These are phyloP conservation scores for Diaperis boleti DNA, from an alignment of 2,888 invertebrate genomes.

Conservation along the genomic window DNA sequence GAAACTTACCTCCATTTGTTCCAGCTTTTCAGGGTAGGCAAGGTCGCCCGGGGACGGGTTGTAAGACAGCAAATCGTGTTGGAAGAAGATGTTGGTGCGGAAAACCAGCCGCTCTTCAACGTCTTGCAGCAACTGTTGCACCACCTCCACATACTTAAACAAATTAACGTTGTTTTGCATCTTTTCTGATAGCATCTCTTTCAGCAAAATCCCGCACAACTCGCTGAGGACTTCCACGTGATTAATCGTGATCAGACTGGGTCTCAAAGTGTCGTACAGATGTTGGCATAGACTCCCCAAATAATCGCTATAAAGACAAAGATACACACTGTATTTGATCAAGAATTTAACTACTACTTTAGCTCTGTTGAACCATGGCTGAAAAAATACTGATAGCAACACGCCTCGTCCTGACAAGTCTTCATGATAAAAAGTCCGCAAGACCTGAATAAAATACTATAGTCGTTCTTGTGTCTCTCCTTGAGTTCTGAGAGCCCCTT, in stretches of 20 bases:
- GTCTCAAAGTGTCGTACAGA: constrained; percentile 92
- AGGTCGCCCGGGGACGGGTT: constrained; percentile 94
- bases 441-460: constrained; percentile 86
- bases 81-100: constrained; percentile 92
- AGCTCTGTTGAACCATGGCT: constrained; percentile 75
- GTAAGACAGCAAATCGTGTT: constrained; percentile 89
- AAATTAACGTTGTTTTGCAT: constrained; percentile 83
- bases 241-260: constrained; percentile 95
- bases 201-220: constrained; percentile 91
- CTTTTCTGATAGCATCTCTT: constrained; percentile 93
- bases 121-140: constrained; percentile 89
- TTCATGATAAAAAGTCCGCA: constrained; percentile 92
- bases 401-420: constrained; percentile 94
- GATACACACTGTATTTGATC: background rate
- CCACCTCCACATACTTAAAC: constrained; percentile 80
- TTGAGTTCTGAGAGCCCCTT: constrained; percentile 77
- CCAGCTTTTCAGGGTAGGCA: constrained; percentile 96
- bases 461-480: constrained; percentile 76
- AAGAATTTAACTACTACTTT: constrained; percentile 65
- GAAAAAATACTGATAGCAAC: constrained; percentile 93
- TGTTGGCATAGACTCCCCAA: constrained; percentile 87
- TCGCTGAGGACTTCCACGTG: constrained; percentile 98
- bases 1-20: constrained; percentile 90
- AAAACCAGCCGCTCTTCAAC: constrained; percentile 97
- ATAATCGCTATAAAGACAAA: constrained; percentile 73